Evolutionary conservation across 2,888 invertebrate genomes (phyloP).

Genomic region (Acanthosoma haemorrhoidale): DNA sequence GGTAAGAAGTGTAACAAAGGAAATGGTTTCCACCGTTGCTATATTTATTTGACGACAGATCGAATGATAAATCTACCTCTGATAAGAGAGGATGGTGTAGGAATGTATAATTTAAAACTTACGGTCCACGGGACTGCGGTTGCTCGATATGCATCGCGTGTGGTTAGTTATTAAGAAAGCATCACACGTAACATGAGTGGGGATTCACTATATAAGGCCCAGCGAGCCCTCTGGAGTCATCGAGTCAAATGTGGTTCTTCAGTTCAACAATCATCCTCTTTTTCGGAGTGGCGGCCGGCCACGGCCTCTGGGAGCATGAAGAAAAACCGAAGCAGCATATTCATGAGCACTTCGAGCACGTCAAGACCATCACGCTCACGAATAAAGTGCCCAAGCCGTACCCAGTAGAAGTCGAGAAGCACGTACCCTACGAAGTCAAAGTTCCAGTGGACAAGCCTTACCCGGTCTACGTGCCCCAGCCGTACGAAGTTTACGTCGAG

Average conservation of each 20-base stretch:
- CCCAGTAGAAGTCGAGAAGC: conserved; percentile 51
- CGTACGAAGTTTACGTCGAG: conserved; percentile 56
- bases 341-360: conserved; percentile 51
- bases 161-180: not conserved
- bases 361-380: conserved; percentile 67
- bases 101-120: not conserved
- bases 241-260: not conserved
- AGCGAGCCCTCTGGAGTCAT: not conserved
- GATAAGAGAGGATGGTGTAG: too few relatives aligned
- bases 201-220: not conserved
- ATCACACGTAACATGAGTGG: not conserved
- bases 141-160: not conserved
- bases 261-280: not conserved
- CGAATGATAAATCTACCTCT: too few relatives aligned
- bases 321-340: conserved; percentile 36
- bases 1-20: too few relatives aligned
- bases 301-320: conserved; percentile 15
- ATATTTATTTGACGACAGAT: too few relatives aligned
- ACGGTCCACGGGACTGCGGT: not conserved
- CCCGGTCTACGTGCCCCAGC: conserved; percentile 68
- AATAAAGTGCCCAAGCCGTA: conserved; percentile 68
- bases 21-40: too few relatives aligned
- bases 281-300: not conserved
- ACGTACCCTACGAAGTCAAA: conserved; percentile 71
- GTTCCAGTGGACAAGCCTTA: conserved; percentile 52